phyloP scores from a whole-genome alignment of 2,888 invertebrate genomes.

The Pheosia tremula region DNA sequence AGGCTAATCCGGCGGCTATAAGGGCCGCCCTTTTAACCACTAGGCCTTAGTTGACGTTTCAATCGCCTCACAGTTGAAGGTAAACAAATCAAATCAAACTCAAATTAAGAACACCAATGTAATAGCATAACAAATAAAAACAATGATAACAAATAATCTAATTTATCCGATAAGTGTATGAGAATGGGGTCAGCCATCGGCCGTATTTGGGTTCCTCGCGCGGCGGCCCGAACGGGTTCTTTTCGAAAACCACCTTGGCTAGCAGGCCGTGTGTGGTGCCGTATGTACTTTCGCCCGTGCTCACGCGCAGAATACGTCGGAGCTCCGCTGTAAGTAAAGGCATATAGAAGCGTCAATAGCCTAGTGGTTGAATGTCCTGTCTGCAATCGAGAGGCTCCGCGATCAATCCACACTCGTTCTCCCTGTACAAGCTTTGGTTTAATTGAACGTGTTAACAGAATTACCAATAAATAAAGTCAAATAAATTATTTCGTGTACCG shows the following conservation, averaged over 20 bases:
- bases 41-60: no score
- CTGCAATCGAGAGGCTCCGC: no score
- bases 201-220: constrained; percentile 71
- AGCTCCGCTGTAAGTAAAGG: constrained; percentile 56
- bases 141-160: constrained; percentile 5
- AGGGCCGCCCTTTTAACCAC: no score
- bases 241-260: constrained; percentile 67
- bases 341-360: not conserved
- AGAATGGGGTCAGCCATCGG: constrained; percentile 65
- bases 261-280: constrained; percentile 64
- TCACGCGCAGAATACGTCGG: constrained; percentile 71
- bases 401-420: no score
- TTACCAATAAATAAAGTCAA: no score
- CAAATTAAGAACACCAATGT: not conserved
- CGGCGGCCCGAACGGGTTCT: constrained; percentile 72
- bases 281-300: constrained; percentile 73
- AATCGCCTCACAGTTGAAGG: not conserved
- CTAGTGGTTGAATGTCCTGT: no score
- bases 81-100: not conserved
- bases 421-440: no score
- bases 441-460: no score
- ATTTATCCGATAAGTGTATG: constrained; percentile 65
- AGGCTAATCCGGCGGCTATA: no score
- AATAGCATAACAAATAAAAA: constrained; percentile 1
- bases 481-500: no score